Conservation (phyloP, 2,113 vertebrate species). For the Cinclus cinclus region DNA sequence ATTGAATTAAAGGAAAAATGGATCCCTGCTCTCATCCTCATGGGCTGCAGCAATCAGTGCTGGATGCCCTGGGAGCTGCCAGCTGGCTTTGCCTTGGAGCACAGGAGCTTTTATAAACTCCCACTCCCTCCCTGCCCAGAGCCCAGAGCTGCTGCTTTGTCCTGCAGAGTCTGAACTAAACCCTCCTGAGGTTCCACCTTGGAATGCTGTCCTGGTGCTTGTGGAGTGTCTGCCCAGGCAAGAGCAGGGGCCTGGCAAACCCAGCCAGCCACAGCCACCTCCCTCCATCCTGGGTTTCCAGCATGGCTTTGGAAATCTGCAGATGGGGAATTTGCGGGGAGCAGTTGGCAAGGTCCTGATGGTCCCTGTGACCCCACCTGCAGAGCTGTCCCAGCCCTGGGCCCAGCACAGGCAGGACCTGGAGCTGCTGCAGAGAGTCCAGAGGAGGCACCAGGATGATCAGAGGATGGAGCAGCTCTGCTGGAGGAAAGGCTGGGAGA, state of each 20-base stretch:
- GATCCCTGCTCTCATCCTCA: not conserved
- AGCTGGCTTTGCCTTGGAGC: not conserved
- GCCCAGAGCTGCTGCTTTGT: not conserved
- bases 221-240: fast-evolving
- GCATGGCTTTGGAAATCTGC: not conserved
- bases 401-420: not conserved
- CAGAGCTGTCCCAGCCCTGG: not conserved
- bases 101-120: fast-evolving
- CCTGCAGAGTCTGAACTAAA: not conserved
- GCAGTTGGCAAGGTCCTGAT: fast-evolving
- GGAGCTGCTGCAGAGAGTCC: not conserved
- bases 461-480: not conserved
- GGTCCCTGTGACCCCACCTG: not conserved
- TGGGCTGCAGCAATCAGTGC: not conserved
- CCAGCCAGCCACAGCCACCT: not conserved
- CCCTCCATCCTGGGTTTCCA: fast-evolving
- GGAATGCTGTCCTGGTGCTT: not conserved
- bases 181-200: not conserved
- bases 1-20: constrained; percentile 47
- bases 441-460: not conserved
- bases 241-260: not conserved
- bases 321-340: not conserved
- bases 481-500: not conserved
- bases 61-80: not conserved
- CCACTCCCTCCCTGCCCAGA: not conserved